phyloP scores from a whole-genome alignment of 2,888 invertebrate species.

The Drosophila borborema region DNA sequence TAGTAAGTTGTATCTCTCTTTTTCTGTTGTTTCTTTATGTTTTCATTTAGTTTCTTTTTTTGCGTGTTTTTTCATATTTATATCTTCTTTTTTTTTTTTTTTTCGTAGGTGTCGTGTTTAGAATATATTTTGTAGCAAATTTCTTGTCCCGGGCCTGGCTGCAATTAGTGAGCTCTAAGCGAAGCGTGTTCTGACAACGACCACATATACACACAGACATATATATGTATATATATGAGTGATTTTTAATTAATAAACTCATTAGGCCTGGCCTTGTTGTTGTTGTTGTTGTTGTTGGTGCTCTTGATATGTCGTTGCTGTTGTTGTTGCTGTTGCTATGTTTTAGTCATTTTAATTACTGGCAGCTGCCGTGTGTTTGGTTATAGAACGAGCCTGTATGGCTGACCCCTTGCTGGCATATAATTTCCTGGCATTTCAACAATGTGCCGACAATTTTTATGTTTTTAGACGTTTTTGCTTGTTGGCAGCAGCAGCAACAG shows the following conservation, averaged over 20 bases:
- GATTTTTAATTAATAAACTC: slow-evolving; percentile 80
- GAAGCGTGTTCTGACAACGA: slow-evolving; percentile 34
- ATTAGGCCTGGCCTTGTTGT: slow-evolving; percentile 61
- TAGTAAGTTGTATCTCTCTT: not conserved
- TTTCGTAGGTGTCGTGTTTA: slow-evolving; percentile 38
- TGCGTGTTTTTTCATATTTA: not conserved
- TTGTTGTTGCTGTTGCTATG: slow-evolving; percentile 28
- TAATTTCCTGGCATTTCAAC: slow-evolving; percentile 78
- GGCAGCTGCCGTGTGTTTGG: slow-evolving; percentile 63
- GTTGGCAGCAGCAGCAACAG: slow-evolving; percentile 33
- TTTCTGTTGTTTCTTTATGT: not conserved
- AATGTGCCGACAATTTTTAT: slow-evolving; percentile 73
- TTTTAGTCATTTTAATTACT: slow-evolving; percentile 77
- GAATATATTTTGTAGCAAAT: slow-evolving; percentile 57
- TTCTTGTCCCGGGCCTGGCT: slow-evolving; percentile 27
- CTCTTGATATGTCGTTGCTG: slow-evolving; percentile 7
- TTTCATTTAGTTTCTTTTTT: not conserved
- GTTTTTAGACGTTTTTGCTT: slow-evolving; percentile 61
- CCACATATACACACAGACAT: slow-evolving; percentile 28
- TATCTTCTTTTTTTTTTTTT: not conserved
- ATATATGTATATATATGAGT: slow-evolving; percentile 44
- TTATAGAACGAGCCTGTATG: slow-evolving; percentile 25
- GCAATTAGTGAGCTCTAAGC: slow-evolving; percentile 48
- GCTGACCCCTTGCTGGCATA: slow-evolving; percentile 57
- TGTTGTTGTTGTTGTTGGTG: slow-evolving; percentile 21